Base-by-base conservation (phyloP, 2,113 vertebrate species). In the Stegostoma tigrinum region DNA sequence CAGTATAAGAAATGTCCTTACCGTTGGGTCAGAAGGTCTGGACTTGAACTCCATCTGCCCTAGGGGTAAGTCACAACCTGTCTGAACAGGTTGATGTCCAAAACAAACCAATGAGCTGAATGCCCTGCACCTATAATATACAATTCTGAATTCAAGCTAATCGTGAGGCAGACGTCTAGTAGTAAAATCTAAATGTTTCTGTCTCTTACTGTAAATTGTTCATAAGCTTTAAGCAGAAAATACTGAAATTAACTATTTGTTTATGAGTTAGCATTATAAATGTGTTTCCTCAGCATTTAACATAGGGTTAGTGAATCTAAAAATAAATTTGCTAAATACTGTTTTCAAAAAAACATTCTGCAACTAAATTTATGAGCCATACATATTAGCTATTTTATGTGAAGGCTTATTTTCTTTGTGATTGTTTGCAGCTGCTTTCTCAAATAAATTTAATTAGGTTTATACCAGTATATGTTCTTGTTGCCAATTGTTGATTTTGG, bases 391-490 rank as follows among this genome's bases (percentile, higher is more conserved):
- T 80, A 42, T 80, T 38, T 42, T 38, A 5, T 91, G 61, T 66
- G 34, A 91, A 91, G 55, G 7, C 38, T 38, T 93, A 66, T 93
- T 66, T 38, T 66, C 89, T 66, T 91, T n/a, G 61, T n/a, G 55
- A 64, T 91, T 91, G n/a, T 30, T 66, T 66, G 89, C 55, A 91
- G 89, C 89, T 91, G 55, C 19, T 64, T 66, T 91, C 66, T 93
- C 0, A 93, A 91, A 91, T 91, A 91, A 91, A 42, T 93, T 93
- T 93, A 93, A 93, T 38, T 93, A 38, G 61, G 66, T 91, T 91
- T 75, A 75, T 55, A 55, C n/a, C 55, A 55, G 5, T 8, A 55
- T 55, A 55, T 55, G 8, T 55, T 55, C 55, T 55, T 8, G 8
- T 55, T 55, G 55, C 2, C 55, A 55, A 55, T 55, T 55, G 55